Conservation (phyloP, 2,888 invertebrate genomes). For the Tuta absoluta region DNA sequence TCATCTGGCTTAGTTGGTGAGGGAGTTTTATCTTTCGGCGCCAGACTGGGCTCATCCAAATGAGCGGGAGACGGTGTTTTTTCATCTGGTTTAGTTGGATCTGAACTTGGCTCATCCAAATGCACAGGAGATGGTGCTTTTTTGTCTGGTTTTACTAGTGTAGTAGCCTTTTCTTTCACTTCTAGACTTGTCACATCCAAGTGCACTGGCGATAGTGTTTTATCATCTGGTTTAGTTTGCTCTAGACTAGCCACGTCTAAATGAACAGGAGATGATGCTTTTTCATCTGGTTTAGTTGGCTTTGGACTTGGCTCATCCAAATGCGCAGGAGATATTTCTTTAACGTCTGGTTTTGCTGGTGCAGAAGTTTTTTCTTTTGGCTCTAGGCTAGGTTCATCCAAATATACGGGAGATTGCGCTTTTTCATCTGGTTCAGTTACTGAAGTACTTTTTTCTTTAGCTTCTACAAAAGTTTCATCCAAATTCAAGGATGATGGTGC, state of each 20-base stretch:
- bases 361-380: conserved; percentile 26
- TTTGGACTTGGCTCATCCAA: background rate
- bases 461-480: background rate
- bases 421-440: conserved; percentile 20
- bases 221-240: conserved; percentile 24
- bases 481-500: background rate
- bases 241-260: no score
- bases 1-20: background rate
- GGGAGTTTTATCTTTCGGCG: background rate
- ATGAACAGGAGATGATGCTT: conserved; percentile 22
- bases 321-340: conserved; percentile 21
- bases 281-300: background rate
- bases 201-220: conserved; percentile 18
- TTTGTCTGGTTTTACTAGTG: background rate
- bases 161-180: background rate
- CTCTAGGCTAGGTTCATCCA: conserved; percentile 1
- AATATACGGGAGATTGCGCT: background rate
- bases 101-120: background rate
- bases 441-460: conserved; percentile 22
- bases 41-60: background rate
- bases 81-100: background rate
- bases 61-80: background rate
- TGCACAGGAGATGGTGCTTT: background rate
- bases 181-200: no score
- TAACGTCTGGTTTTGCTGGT: conserved; percentile 20